Evolutionary conservation across 2,888 invertebrate genomes (phyloP).

Genomic region (Diplolepis rosae): DNA sequence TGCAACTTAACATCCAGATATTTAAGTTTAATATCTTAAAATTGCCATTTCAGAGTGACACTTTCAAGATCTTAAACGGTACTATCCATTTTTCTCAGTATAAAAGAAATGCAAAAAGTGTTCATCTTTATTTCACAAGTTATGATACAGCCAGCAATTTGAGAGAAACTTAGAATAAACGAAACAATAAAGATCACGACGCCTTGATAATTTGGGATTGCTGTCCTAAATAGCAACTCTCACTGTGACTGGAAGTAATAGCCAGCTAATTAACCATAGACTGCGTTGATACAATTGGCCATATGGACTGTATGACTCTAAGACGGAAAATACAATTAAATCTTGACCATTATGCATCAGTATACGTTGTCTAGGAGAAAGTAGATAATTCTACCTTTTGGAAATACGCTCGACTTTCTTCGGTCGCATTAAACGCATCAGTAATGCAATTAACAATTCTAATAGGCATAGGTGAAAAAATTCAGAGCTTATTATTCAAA

Average conservation of each 20-base stretch:
- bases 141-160: too few species aligned
- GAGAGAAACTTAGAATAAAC: neutral
- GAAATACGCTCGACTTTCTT: constrained; percentile 17
- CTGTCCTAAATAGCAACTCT: neutral
- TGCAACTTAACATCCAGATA: too few species aligned
- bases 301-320: constrained; percentile 1
- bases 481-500: neutral
- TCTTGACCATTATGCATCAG: neutral
- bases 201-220: neutral
- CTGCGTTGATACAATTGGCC: neutral
- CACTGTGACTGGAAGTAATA: neutral
- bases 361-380: neutral
- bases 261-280: neutral
- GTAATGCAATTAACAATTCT: constrained; percentile 6
- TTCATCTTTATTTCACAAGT: too few species aligned
- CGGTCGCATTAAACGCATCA: constrained; percentile 1
- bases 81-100: too few species aligned
- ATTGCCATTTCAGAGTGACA: too few species aligned
- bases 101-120: too few species aligned
- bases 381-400: constrained; percentile 20
- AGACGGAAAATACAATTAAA: neutral
- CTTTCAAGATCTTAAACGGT: too few species aligned
- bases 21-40: too few species aligned
- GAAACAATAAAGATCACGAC: neutral
- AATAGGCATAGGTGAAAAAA: neutral